A percentile compares a stretch with the other conserved stretches of the same genome.
Evolutionary conservation across 2,113 vertebrate genomes (phyloP).

Genomic region (Zootoca vivipara): DNA sequence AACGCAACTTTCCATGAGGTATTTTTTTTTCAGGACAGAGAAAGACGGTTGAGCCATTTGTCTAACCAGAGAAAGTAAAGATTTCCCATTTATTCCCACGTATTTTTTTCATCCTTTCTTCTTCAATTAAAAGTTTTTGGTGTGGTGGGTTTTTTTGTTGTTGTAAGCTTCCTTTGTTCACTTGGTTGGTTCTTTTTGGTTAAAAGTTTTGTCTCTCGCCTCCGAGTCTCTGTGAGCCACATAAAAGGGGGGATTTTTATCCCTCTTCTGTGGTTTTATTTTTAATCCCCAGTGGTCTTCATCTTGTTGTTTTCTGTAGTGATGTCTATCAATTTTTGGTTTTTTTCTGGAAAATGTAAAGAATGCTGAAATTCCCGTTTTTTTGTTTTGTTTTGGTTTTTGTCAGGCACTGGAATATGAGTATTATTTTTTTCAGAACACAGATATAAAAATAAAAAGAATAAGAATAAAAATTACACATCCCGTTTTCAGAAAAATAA

Average conservation of each 20-base stretch:
- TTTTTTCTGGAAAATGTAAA: slow-evolving; percentile 41
- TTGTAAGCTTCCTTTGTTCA: slow-evolving; percentile 5
- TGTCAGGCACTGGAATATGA: slow-evolving; percentile 76
- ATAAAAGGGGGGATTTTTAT: slow-evolving; percentile 8
- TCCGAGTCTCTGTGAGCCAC: slow-evolving; percentile 25
- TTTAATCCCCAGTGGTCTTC: slow-evolving; percentile 33
- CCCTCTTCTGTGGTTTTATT: slow-evolving; percentile 7
- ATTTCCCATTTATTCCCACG: slow-evolving; percentile 10
- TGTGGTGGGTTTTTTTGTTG: neutral
- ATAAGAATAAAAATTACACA: slow-evolving; percentile 35
- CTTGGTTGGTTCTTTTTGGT: slow-evolving; percentile 20
- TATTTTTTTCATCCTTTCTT: slow-evolving; percentile 16
- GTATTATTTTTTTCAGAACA: slow-evolving; percentile 45
- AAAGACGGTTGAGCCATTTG: slow-evolving; percentile 66
- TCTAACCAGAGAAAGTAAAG: slow-evolving; percentile 35
- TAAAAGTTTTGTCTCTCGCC: slow-evolving; percentile 26
- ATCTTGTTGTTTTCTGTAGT: slow-evolving; percentile 21
- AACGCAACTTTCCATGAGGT: slow-evolving; percentile 74
- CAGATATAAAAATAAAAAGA: slow-evolving; percentile 47
- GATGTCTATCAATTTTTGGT: slow-evolving; percentile 40
- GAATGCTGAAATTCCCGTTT: slow-evolving; percentile 34
- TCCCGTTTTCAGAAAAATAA: slow-evolving; percentile 40
- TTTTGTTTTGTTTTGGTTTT: slow-evolving; percentile 64
- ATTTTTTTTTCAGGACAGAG: slow-evolving; percentile 71
- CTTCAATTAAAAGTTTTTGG: neutral